phyloP scores from a whole-genome alignment of 2,113 vertebrate species.

The Mastomys natalensis region DNA sequence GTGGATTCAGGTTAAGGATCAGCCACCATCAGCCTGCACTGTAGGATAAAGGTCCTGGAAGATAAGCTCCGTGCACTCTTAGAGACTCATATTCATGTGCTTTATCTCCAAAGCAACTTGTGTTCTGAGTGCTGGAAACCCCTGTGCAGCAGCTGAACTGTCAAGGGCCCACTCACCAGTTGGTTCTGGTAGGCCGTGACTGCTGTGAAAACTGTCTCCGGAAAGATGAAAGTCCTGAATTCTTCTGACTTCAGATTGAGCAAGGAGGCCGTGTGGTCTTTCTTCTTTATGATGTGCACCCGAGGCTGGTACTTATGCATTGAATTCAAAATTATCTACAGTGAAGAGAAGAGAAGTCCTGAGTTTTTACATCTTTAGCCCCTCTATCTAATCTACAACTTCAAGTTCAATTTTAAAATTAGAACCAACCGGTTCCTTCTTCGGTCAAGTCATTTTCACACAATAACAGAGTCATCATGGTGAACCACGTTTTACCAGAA shows the following conservation, averaged over 20 bases:
- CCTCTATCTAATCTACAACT: not conserved
- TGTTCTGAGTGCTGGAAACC: not conserved
- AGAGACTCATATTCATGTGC: not conserved
- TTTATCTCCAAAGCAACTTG: not conserved
- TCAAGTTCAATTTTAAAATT: slow-evolving; percentile 34
- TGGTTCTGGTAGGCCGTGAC: slow-evolving; percentile 99
- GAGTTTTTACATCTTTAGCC: not conserved
- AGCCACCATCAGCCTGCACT: not conserved
- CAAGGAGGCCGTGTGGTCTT: slow-evolving; percentile 97
- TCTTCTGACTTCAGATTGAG: slow-evolving; percentile 99
- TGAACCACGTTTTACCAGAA: slow-evolving; percentile 32
- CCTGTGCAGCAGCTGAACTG: not conserved
- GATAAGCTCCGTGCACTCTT: not conserved
- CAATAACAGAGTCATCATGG: not conserved
- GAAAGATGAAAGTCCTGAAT: slow-evolving; percentile 97
- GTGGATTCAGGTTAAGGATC: not conserved
- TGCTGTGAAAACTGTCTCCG: slow-evolving; percentile 98
- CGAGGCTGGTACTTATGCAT: slow-evolving; percentile 99
- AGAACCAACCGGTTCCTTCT: not conserved
- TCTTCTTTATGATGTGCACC: slow-evolving; percentile 99
- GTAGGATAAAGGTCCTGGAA: not conserved
- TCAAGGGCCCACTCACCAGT: slow-evolving; percentile 90
- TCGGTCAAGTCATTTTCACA: not conserved
- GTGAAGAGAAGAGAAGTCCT: not conserved
- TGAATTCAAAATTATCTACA: slow-evolving; percentile 98